These are phyloP conservation scores for Ptychoptera contaminata DNA, from an alignment of 2,888 invertebrate genomes.

Conservation along the genomic window DNA sequence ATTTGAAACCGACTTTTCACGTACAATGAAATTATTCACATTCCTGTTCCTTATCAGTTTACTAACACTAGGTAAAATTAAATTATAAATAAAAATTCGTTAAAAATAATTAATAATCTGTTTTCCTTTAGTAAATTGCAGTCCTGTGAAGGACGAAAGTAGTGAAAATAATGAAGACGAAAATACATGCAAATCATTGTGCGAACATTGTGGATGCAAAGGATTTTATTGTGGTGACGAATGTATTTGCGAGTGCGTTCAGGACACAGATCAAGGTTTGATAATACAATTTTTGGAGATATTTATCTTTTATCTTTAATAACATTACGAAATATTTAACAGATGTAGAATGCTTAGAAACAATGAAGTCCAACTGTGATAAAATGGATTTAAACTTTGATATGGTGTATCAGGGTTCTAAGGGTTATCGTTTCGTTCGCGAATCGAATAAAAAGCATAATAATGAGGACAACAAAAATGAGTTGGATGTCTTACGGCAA, in stretches of 20 bases:
- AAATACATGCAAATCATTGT: constrained; percentile 23
- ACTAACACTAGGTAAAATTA: not conserved
- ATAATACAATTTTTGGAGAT: not conserved
- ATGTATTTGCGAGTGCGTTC: constrained; percentile 28
- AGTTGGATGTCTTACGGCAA: not conserved
- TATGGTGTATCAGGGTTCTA: constrained; percentile 28
- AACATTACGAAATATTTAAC: not conserved
- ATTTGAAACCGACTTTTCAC: no score
- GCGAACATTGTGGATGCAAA: constrained; percentile 25
- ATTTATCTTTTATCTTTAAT: no score
- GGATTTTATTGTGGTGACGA: constrained; percentile 32
- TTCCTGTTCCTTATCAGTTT: no score
- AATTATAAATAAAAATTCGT: not conserved
- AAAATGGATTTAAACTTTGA: constrained; percentile 22
- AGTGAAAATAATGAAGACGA: constrained; percentile 19
- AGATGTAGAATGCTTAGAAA: constrained; percentile 20
- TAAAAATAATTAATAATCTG: no score
- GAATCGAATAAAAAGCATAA: not conserved
- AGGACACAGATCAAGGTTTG: constrained; percentile 13
- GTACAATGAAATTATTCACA: no score
- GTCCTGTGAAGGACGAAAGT: constrained; percentile 12
- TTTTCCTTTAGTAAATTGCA: not conserved
- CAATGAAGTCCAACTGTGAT: constrained; percentile 23
- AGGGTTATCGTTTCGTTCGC: constrained; percentile 22
- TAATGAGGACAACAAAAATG: not conserved